Evolutionary conservation across 2,888 invertebrate genomes (phyloP), one percentile per base, ranked within the genome.

Genomic region (Monoplex corrugatus): DNA sequence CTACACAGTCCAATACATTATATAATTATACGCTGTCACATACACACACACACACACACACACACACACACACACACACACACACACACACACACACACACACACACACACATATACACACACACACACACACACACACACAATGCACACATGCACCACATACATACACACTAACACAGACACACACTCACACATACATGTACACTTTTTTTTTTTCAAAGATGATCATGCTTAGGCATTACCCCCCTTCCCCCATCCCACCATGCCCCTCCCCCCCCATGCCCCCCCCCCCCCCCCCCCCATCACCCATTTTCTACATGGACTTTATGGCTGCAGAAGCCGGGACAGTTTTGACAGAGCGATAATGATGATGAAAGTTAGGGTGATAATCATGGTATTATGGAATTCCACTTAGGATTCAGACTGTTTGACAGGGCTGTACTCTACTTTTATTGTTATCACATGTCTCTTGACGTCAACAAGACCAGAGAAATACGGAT

Each of bases 41-140:
- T 13, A 75, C 38, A 38, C 38, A 38, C 72, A 75, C 72, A 75
- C 72, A 68, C 68, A 68, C 68, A 68, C 3, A 68, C 68, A 68
- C 68, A 68, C 68, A 68, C 68, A 68, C 68, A 68, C 68, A 68
- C 68, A 68, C 68, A 68, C 68, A 68, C 68, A 68, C 68, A 68
- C 68, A 68, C 68, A 28, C 19, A 68, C 68, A 68, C 68, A 68
- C 68, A 68, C 68, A 68, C 68, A 68, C 68, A 68, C 68, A 28
- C 19, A 68, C 68, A 68, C 68, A 68, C 68, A 2, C 68, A 68
- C 68, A 68, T n/a, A 68, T n/a, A 2, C 68, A 68, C 68, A 68
- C 68, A 68, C 68, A 68, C 68, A 68, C 68, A 2, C 68, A 68
- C 68, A 19, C 16, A 50, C 50, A 13, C 50, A 50, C 50, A 50